Base-by-base conservation (phyloP, 2,888 invertebrate genomes). In the Drosophila formosana region DNA sequence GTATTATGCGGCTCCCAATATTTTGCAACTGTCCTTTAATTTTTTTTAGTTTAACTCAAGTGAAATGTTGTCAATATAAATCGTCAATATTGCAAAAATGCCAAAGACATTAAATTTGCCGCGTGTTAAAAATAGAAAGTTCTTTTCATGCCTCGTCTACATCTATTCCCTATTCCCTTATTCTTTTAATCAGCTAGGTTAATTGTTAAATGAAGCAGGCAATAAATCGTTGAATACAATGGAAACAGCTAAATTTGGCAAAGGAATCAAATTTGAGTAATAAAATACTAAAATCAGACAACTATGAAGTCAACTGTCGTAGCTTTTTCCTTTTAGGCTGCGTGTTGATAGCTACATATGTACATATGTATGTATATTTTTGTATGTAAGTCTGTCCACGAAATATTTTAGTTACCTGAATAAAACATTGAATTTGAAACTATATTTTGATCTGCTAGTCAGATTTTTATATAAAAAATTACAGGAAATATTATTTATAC, bases 51-150 rank as follows among this genome's bases (percentile, higher is more conserved):
- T n/a, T 37, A n/a, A 37, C 37, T n/a, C 26, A 39, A 52, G 23
- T 56, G 6, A 47, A 56, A 7, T 64, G 55, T 30, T 57, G 61
- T 66, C 62, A 76, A 53, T 60, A 62, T 62, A 64, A 81, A 78
- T 70, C 75, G 73, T 73, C 69, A 66, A 76, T 78, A 65, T 56
- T 52, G 68, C 50, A 55, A 80, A 63, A 82, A 66, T 72, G 53
- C 62, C 26, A 25, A 57, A 47, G 28, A 50, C 47, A 47, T 61
- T 50, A 45, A 74, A 72, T 57, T 45, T 57, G 26, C 47, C 30
- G 53, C 60, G 23, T 66, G 61, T 37, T 69, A 45, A 69, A 75
- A 75, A 83, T 76, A 67, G 68, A 51, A 79, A 70, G 58, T 50
- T 67, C 52, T 32, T 55, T 53, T 57, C 39, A 34, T 37, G 11